Evolutionary conservation across 2,113 vertebrate genomes (phyloP).

Genomic region (Monopterus albus): DNA sequence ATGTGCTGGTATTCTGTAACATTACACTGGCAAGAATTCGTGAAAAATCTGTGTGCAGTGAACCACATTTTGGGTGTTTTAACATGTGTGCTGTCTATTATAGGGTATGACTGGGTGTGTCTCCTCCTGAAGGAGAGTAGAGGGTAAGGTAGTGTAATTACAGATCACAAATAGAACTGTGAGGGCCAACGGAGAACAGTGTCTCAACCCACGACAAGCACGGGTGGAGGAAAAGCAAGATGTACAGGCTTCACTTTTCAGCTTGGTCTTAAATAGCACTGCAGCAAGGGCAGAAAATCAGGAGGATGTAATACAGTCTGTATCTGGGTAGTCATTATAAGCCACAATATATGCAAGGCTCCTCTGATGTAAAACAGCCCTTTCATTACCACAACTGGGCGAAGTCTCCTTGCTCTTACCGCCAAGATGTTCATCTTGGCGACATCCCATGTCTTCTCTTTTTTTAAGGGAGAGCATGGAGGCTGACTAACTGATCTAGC

Average conservation of each 20-base stretch:
- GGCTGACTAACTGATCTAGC: background rate
- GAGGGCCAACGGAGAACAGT: constrained; percentile 54
- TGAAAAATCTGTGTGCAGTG: constrained; percentile 1
- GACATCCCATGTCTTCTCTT: constrained; percentile 37
- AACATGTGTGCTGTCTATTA: constrained; percentile 50
- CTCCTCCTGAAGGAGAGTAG: constrained; percentile 58
- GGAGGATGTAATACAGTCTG: constrained; percentile 59
- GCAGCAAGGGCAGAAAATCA: constrained; percentile 51
- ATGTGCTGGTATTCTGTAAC: constrained; percentile 37
- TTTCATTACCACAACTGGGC: constrained; percentile 73
- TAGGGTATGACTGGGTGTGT: constrained; percentile 69
- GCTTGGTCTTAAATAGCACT: constrained; percentile 58
- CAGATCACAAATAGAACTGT: constrained; percentile 72
- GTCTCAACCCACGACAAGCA: constrained; percentile 68
- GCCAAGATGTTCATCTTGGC: constrained; percentile 44
- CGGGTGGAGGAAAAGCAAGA: constrained; percentile 39
- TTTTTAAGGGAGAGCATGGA: constrained; percentile 53
- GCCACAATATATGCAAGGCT: constrained; percentile 47
- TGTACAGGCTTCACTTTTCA: constrained; percentile 22
- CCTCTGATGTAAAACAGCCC: constrained; percentile 58
- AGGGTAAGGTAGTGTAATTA: constrained; percentile 74
- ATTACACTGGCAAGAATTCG: constrained; percentile 7
- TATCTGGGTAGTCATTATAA: constrained; percentile 71
- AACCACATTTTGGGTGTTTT: constrained; percentile 25
- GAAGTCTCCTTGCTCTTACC: constrained; percentile 27